Evolutionary conservation across 2,797 vertebrate genomes (phyloP).

Genomic region (Galagoides demidoff): DNA sequence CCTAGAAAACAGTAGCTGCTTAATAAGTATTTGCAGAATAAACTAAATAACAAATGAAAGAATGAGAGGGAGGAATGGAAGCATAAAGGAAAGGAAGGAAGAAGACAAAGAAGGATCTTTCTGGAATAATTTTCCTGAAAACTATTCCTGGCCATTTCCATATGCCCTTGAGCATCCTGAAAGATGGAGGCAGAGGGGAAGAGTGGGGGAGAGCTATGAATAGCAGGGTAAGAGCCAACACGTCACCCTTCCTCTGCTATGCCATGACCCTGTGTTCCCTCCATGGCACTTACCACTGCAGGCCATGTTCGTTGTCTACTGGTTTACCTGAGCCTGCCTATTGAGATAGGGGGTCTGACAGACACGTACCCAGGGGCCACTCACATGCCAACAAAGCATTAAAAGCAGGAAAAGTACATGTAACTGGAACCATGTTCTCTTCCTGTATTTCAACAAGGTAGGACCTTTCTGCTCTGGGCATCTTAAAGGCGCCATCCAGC

Average conservation of each 20-base stretch:
- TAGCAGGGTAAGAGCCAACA: no score
- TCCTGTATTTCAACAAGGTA: background rate
- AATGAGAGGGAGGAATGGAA: background rate
- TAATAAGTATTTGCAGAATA: slow-evolving; percentile 25
- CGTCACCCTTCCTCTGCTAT: background rate
- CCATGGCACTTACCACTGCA: background rate
- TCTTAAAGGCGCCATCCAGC: background rate
- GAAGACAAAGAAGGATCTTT: background rate
- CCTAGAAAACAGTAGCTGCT: background rate
- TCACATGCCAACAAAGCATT: background rate
- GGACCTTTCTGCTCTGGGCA: background rate
- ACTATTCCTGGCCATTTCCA: background rate
- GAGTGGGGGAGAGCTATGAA: background rate
- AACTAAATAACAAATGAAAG: background rate
- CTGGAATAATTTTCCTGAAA: background rate
- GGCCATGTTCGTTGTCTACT: background rate
- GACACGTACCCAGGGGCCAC: background rate
- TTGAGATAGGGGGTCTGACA: background rate
- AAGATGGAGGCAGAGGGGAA: background rate
- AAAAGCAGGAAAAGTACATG: background rate
- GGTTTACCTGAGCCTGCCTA: background rate
- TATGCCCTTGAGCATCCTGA: background rate
- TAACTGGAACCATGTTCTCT: background rate
- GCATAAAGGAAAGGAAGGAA: rapidly evolving
- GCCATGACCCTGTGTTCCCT: background rate